Evolutionary conservation across 2,113 vertebrate species (phyloP).

Genomic region (Rhinolophus ferrumequinum): DNA sequence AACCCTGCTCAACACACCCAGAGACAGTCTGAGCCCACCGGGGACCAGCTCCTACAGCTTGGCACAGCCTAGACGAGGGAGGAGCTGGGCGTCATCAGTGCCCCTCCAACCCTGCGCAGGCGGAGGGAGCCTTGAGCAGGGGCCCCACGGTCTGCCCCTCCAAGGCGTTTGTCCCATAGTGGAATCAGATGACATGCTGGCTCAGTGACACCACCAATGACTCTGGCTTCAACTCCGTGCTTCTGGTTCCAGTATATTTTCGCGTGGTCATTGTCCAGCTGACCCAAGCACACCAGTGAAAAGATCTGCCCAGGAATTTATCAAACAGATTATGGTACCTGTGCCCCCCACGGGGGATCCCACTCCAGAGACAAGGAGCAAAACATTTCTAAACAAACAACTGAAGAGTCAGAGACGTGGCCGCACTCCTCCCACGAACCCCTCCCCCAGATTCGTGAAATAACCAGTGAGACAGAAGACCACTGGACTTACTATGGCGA

Average conservation of each 20-base stretch:
- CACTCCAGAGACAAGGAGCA: neutral
- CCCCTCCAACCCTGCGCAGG: neutral
- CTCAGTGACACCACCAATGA: neutral
- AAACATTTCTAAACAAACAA: neutral
- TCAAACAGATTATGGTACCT: neutral
- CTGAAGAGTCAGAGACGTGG: neutral
- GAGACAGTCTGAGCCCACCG: neutral
- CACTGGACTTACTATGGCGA: neutral
- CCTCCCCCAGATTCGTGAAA: neutral
- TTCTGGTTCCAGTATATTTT: neutral
- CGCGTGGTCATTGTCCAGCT: neutral
- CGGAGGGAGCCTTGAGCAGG: neutral
- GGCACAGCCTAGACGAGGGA: neutral
- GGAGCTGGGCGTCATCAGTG: no score
- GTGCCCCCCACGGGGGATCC: neutral
- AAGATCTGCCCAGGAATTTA: neutral
- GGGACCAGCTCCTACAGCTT: neutral
- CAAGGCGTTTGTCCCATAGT: neutral
- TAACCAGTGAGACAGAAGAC: neutral
- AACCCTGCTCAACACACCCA: neutral
- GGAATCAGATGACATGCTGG: neutral
- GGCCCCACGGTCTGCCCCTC: neutral
- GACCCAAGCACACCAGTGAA: neutral
- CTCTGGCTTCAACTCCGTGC: neutral
- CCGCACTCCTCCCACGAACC: neutral